Evolutionary conservation across 2,797 vertebrate species (phyloP).

Genomic region (Astyanax mexicanus): DNA sequence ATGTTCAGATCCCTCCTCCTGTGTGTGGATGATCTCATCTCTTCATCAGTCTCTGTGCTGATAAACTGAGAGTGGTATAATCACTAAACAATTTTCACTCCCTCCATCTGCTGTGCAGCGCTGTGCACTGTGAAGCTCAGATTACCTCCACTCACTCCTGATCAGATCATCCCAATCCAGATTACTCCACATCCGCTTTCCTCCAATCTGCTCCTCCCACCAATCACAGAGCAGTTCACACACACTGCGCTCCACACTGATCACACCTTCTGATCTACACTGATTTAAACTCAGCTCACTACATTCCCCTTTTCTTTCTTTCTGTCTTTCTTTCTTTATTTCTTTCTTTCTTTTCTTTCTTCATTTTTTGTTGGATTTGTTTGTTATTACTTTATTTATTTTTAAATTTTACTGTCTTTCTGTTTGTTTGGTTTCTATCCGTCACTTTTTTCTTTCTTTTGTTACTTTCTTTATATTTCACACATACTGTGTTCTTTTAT

Average conservation of each 20-base stretch:
- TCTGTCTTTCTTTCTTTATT: no score
- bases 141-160: constrained; percentile 44
- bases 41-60: constrained; percentile 25
- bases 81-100: background rate
- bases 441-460: no score
- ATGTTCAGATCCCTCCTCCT: constrained; percentile 44
- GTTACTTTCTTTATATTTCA: no score
- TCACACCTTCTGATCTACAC: no score
- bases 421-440: no score
- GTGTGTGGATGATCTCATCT: constrained; percentile 54
- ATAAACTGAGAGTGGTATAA: background rate
- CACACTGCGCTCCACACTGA: background rate
- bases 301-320: no score
- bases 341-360: no score
- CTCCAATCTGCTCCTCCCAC: background rate
- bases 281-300: no score
- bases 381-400: no score
- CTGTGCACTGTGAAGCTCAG: constrained; percentile 23
- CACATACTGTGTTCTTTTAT: no score
- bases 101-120: constrained; percentile 54
- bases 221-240: background rate
- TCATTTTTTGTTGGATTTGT: no score
- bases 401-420: no score
- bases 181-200: background rate
- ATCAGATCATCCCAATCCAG: constrained; percentile 5